phyloP scores from a whole-genome alignment of 1,140 invertebrate species.

The Pogonognathellus flavescens region DNA sequence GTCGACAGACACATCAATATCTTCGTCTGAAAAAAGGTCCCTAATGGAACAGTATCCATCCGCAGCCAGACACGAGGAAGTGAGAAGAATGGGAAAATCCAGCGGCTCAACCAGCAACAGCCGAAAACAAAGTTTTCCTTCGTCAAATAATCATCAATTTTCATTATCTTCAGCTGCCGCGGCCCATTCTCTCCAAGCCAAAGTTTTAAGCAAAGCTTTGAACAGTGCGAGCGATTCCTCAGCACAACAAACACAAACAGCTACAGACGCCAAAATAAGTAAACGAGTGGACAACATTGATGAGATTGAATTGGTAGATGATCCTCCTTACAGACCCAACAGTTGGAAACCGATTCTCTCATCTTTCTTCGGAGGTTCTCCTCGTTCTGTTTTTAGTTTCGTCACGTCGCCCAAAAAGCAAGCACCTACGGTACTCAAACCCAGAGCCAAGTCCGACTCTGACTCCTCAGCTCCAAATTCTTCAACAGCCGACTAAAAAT shows the following conservation, averaged over 20 bases:
- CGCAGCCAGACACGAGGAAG: background rate
- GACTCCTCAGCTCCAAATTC: constrained; percentile 17
- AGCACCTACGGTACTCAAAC: constrained; percentile 42
- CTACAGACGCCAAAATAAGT: constrained; percentile 12
- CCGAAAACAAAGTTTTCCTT: constrained; percentile 8
- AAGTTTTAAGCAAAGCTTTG: background rate
- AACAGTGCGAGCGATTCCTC: background rate
- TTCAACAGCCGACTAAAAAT: background rate
- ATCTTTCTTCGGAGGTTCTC: constrained; percentile 8
- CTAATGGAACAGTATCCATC: constrained; percentile 11
- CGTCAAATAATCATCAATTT: background rate
- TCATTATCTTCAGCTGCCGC: background rate
- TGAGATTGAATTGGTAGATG: constrained; percentile 10
- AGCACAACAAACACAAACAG: background rate
- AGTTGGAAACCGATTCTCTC: constrained; percentile 51
- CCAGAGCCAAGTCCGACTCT: constrained; percentile 32
- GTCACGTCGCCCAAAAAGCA: constrained; percentile 16
- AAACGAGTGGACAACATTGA: constrained; percentile 4
- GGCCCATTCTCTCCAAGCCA: background rate
- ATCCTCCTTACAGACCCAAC: background rate
- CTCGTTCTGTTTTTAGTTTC: constrained; percentile 30
- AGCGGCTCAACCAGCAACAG: background rate
- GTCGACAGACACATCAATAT: constrained; percentile 19
- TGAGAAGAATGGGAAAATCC: background rate
- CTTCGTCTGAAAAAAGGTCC: background rate